Evolutionary conservation across 2,113 vertebrate genomes (phyloP).

Genomic region (Phodopus roborovskii): DNA sequence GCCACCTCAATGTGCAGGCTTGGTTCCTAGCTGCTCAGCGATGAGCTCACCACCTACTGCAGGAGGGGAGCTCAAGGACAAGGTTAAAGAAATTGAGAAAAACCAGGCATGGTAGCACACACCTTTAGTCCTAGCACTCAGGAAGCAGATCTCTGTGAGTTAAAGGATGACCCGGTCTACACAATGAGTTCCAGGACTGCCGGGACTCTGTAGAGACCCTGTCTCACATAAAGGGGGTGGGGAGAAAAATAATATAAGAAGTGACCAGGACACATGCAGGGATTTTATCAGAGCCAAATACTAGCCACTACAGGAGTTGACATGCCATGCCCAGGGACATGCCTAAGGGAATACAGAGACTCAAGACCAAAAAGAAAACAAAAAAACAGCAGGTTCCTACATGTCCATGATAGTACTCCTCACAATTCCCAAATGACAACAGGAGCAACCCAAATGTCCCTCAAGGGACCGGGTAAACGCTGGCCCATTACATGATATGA

Average conservation of each 20-base stretch:
- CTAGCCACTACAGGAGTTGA: neutral
- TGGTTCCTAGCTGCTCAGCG: accelerated
- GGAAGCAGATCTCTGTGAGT: neutral
- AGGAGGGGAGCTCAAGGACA: accelerated
- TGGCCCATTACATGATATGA: accelerated
- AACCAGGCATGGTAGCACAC: neutral
- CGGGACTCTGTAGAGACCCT: neutral
- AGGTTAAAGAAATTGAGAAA: neutral
- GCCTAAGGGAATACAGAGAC: neutral
- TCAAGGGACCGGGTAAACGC: accelerated
- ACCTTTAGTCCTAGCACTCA: neutral
- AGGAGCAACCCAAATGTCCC: accelerated
- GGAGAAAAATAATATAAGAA: accelerated
- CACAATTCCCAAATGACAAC: accelerated
- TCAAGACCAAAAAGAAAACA: neutral
- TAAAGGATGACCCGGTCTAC: neutral
- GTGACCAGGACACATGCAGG: accelerated
- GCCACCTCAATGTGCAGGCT: accelerated
- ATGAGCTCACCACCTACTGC: accelerated
- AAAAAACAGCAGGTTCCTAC: accelerated
- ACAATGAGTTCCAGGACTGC: neutral
- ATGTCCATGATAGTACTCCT: accelerated
- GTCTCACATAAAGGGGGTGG: neutral
- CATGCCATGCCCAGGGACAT: accelerated
- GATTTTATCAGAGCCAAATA: neutral